Evolutionary conservation across 2,888 invertebrate genomes (phyloP).

Genomic region (Chesias legatella): DNA sequence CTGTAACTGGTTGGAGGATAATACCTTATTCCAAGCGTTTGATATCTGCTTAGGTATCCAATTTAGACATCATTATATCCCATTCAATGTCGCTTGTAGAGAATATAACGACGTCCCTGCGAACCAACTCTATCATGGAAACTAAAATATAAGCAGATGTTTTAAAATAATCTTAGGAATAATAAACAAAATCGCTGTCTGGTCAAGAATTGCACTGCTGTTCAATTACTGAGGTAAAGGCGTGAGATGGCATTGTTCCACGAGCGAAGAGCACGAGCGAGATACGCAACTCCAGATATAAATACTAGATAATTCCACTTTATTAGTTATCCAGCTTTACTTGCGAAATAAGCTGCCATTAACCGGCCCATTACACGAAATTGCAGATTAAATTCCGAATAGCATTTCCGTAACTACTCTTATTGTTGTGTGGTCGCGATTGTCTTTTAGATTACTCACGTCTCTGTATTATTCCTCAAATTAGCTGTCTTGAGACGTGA

Average conservation of each 20-base stretch:
- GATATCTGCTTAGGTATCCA: too few relatives aligned
- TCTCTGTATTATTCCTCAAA: conserved; percentile 28
- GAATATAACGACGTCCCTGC: too few relatives aligned
- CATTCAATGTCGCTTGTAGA: too few relatives aligned
- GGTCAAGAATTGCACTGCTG: conserved; percentile 23
- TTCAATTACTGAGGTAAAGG: conserved; percentile 32
- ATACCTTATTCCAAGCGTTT: too few relatives aligned
- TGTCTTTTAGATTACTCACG: conserved; percentile 25
- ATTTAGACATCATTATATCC: too few relatives aligned
- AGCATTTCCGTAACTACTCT: conserved; percentile 8
- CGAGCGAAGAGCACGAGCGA: conserved; percentile 35
- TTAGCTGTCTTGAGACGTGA: conserved; percentile 27
- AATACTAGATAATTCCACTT: conserved; percentile 21
- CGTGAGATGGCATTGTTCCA: conserved; percentile 49
- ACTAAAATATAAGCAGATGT: not conserved
- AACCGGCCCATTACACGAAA: conserved; percentile 14
- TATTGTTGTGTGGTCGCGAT: conserved; percentile 23
- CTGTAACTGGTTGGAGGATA: too few relatives aligned
- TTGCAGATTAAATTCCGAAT: conserved; percentile 11
- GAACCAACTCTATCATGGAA: not conserved
- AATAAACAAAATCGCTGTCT: conserved; percentile 15
- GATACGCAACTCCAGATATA: conserved; percentile 42
- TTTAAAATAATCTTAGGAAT: not conserved
- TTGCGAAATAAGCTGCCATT: conserved; percentile 16
- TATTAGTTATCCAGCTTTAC: conserved; percentile 9